Base-by-base conservation (phyloP, 2,888 invertebrate species). In the Trypoxylon attenuatum region DNA sequence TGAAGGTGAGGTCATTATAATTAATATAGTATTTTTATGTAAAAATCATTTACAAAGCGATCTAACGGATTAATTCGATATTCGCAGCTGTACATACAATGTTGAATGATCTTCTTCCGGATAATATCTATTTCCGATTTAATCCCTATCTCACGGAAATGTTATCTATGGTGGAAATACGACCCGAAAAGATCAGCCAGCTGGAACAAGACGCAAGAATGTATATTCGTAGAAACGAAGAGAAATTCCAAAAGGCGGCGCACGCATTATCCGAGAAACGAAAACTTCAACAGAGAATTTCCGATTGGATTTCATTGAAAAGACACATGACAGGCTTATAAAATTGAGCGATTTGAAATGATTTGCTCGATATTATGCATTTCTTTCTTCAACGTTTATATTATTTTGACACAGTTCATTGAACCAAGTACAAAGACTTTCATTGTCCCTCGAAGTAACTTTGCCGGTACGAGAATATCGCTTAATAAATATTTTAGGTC, bases 101-200 rank as follows among this genome's bases (percentile, higher is more conserved):
- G 78, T 82, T 95, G 71, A 92, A 92, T 81, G 95, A 96, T 86
- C 87, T 95, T 50, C 87, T 96, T 0, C 93, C 94, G 0, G 89
- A 91, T 0, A 89, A 92, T 38, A 89, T 90, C 27, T 96, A 97
- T 87, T 96, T 90, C 87, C 91, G 97, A 3, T 93, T 97, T 87
- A 97, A 97, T 88, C 97, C 97, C 0, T 95, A 96, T 77, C 88
- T 97, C 57, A 92, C 94, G 57, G 92, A 94, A 82, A 91, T 93
- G 84, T 89, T 94, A 56, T 90, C 91, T 10, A 92, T 97, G 90
- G 94, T 94, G 79, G 96, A 96, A 87, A 93, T 93, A 29, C 88
- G 93, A 69, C 91, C 93, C 0, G 91, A 91, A 19, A 93, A 93
- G 83, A 88, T 96, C 51, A 89, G 90, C 60, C 91, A 90, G 82